Evolutionary conservation across 1,140 invertebrate species (phyloP), one percentile per base, ranked within the genome.

Genomic region (Coelopa frigida): DNA sequence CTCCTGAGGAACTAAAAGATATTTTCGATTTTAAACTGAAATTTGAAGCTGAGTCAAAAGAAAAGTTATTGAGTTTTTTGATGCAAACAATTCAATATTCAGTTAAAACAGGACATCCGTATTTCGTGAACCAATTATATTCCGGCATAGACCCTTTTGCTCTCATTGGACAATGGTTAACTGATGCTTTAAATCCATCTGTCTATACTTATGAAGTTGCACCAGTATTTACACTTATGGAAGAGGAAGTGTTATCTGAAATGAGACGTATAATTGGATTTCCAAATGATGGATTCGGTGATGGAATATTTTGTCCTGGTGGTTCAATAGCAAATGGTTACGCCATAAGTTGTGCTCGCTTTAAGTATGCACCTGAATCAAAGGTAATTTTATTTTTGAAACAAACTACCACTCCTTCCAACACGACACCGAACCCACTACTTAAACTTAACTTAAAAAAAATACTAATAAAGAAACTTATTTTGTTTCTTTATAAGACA

Each of bases 291-390:
- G 83, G 81, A 6, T 43, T 57, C 23, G 79, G 79, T 3, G 89
- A 90, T 70, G 93, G 90, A 0, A 90, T 97, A 35, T 95, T 97
- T 70, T 89, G 87, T 59, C 94, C 94, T 6, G 94, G 94, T 23
- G 94, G 94, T 1, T 93, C 92, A 1, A 85, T 97, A 51, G 87
- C 93, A 4, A 98, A 97, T 65, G 84, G 93, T 46, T 98, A 97
- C 65, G 93, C 88, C 10, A 89, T 98, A 45, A 87, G 87, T 58
- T 79, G 90, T 44, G 94, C 94, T 3, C 73, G 94, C 29, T 84
- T 87, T 59, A 70, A 80, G 51, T 74, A 75, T 44, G 79, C 81
- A 60, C 89, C 91, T 10, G 78, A 88, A 46, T 74, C 83, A 26
- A 94, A 94, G 79, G 80, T n/a, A n/a, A n/a, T n/a, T n/a, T n/a